Conservation (phyloP, 2,113 vertebrate species). For the Todiramphus chloris region DNA sequence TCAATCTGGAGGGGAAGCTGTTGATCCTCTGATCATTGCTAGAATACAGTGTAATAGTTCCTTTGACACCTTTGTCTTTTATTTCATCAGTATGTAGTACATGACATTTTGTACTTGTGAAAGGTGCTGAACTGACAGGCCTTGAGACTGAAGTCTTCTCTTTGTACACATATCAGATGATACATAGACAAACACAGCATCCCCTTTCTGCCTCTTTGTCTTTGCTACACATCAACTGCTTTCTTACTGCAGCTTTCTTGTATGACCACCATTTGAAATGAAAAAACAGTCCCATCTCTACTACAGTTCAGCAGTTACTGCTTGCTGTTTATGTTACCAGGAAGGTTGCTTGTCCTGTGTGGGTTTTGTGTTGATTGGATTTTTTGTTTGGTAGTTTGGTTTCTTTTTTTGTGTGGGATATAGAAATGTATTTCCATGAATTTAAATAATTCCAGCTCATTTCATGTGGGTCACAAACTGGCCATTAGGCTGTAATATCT, state of each 20-base stretch:
- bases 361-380: background rate
- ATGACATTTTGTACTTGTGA: constrained; percentile 66
- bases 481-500: constrained; percentile 13
- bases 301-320: background rate
- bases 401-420: background rate
- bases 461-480: background rate
- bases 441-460: constrained; percentile 28
- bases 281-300: background rate
- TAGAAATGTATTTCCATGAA: background rate
- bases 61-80: constrained; percentile 72
- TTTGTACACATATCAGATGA: constrained; percentile 62
- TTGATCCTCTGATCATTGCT: constrained; percentile 64
- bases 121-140: constrained; percentile 71
- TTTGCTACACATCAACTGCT: background rate
- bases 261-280: constrained; percentile 24
- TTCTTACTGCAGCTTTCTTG: background rate
- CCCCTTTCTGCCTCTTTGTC: constrained; percentile 10
- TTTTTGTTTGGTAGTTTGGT: background rate
- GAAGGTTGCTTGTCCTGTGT: background rate
- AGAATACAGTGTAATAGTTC: constrained; percentile 61
- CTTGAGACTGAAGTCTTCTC: constrained; percentile 61
- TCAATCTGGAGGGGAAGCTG: constrained; percentile 51
- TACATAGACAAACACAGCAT: constrained; percentile 40
- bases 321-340: background rate
- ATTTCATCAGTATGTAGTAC: constrained; percentile 66